Evolutionary conservation across 2,888 invertebrate genomes (phyloP).

Genomic region (Pandemis heparana): DNA sequence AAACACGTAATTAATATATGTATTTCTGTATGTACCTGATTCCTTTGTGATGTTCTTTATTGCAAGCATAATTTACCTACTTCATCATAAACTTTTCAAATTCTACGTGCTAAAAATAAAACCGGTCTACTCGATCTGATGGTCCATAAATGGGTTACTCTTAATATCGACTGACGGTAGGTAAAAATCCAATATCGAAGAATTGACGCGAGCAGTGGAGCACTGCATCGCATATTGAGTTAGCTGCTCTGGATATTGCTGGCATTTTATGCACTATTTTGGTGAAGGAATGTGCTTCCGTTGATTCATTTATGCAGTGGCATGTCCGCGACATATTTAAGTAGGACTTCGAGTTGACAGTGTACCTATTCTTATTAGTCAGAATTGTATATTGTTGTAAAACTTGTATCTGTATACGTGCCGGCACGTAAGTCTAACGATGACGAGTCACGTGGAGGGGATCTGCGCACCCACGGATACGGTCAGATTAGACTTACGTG

Average conservation of each 20-base stretch:
- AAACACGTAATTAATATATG: too few relatives aligned
- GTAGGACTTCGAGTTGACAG: too few relatives aligned
- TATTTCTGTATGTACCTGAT: too few relatives aligned
- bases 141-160: neutral
- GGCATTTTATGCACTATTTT: constrained; percentile 19
- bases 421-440: too few relatives aligned
- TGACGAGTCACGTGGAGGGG: too few relatives aligned
- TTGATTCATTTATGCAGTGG: constrained; percentile 24
- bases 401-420: too few relatives aligned
- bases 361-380: too few relatives aligned
- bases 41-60: too few relatives aligned
- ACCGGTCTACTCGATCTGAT: neutral
- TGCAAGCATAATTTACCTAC: too few relatives aligned
- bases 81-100: neutral
- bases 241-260: constrained; percentile 18
- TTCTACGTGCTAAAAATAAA: neutral
- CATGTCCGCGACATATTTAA: neutral
- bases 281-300: neutral
- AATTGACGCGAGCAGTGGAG: constrained; percentile 25
- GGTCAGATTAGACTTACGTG: too few relatives aligned
- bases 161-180: constrained; percentile 15
- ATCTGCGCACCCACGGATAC: too few relatives aligned
- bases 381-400: too few relatives aligned
- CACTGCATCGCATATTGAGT: constrained; percentile 31
- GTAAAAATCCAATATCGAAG: constrained; percentile 30